Percentiles rank a stretch among this genome's conserved stretches.
These are phyloP conservation scores for Lamproptera curius DNA, from an alignment of 2,888 invertebrate species.

Conservation along the genomic window DNA sequence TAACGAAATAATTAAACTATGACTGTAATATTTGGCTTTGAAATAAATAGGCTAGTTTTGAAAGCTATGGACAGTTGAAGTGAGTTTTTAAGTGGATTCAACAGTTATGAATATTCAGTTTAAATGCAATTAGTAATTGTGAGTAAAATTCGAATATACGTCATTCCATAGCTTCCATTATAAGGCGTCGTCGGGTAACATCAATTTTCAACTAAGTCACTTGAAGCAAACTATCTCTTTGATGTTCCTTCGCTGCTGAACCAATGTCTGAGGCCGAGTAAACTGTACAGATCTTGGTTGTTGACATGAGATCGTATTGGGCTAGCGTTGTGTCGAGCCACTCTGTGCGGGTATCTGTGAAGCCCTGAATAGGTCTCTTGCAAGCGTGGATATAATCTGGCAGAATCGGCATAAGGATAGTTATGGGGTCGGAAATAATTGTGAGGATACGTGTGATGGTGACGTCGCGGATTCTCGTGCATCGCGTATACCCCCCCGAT, in stretches of 20 bases:
- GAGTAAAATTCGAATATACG: constrained; percentile 26
- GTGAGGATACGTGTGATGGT: constrained; percentile 67
- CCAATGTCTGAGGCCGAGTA: constrained; percentile 70
- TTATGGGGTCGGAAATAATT: constrained; percentile 51
- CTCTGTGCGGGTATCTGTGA: constrained; percentile 50
- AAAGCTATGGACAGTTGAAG: constrained; percentile 56
- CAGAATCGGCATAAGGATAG: constrained; percentile 37
- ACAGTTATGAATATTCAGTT: constrained; percentile 22
- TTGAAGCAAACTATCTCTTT: constrained; percentile 62
- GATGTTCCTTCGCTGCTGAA: constrained; percentile 68
- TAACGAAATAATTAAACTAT: constrained; percentile 72
- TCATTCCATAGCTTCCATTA: constrained; percentile 71
- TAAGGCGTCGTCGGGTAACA: constrained; percentile 74
- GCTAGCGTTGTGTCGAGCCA: constrained; percentile 45
- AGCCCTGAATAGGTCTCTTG: constrained; percentile 49
- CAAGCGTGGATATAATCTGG: constrained; percentile 40
- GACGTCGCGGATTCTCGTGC: constrained; percentile 65
- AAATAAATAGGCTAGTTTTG: constrained; percentile 74
- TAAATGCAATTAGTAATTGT: constrained; percentile 23
- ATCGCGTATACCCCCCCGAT: constrained; percentile 57
- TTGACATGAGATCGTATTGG: constrained; percentile 47
- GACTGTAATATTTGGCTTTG: constrained; percentile 78
- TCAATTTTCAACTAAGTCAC: constrained; percentile 58
- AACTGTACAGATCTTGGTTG: constrained; percentile 65
- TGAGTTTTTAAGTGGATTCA: constrained; percentile 5